Evolutionary conservation across 2,797 vertebrate genomes (phyloP).

Genomic region (Squalus acanthias): DNA sequence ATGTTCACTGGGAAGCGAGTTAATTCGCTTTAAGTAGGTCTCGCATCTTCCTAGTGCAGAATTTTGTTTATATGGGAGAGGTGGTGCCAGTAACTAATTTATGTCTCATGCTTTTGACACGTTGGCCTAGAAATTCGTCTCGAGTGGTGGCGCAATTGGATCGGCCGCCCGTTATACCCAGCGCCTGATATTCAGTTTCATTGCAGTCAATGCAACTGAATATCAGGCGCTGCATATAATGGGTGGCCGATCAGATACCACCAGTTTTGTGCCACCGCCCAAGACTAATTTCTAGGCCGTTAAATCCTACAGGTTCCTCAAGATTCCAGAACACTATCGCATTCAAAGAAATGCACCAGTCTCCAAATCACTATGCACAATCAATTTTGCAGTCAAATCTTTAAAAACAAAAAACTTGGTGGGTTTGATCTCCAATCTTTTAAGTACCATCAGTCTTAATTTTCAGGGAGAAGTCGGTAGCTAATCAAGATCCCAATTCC

Average conservation of each 20-base stretch:
- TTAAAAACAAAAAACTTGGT: background rate
- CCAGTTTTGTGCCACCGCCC: no score
- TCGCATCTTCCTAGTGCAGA: background rate
- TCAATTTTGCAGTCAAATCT: background rate
- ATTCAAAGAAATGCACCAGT: background rate
- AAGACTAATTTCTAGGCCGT: no score
- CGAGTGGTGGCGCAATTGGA: no score
- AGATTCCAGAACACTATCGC: background rate
- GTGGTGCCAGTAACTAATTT: background rate
- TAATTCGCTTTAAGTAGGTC: background rate
- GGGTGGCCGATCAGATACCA: no score
- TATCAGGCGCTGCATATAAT: no score
- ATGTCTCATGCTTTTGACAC: background rate
- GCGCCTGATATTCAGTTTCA: no score
- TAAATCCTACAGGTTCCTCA: background rate
- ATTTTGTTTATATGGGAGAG: background rate
- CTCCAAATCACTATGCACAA: background rate
- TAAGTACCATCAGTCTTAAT: background rate
- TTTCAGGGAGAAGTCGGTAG: background rate
- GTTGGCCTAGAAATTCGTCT: no score
- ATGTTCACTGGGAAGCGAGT: background rate
- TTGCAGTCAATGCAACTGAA: no score
- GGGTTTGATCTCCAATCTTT: background rate
- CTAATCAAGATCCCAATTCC: background rate
- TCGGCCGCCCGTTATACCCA: no score